Conservation (phyloP, 1,140 invertebrate genomes). For the Grapholita molesta region DNA sequence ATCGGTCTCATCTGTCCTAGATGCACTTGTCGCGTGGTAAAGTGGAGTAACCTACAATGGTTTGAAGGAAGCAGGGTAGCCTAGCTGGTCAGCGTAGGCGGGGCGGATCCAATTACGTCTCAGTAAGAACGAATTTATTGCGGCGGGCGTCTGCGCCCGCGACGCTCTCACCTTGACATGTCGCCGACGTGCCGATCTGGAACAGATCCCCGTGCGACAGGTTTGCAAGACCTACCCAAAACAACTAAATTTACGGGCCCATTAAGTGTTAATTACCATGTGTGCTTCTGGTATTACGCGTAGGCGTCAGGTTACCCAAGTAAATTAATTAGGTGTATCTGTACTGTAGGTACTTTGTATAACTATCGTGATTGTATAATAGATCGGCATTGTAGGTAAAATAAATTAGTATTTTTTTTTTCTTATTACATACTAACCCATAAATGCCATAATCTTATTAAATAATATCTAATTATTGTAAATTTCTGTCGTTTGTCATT, state of each 20-base stretch:
- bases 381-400: too few species aligned
- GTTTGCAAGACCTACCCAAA: constrained; percentile 21
- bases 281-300: background rate
- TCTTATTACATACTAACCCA: too few species aligned
- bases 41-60: constrained; percentile 10
- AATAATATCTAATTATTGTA: too few species aligned
- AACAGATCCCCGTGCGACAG: constrained; percentile 37
- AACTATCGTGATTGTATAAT: too few species aligned
- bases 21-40: background rate
- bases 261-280: background rate
- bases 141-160: constrained; percentile 42
- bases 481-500: too few species aligned
- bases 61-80: constrained; percentile 18
- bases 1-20: constrained; percentile 10
- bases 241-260: background rate
- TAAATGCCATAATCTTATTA: too few species aligned
- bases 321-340: background rate
- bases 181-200: constrained; percentile 40
- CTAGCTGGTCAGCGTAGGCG: constrained; percentile 39
- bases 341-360: background rate
- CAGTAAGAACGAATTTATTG: constrained; percentile 62
- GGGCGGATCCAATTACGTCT: constrained; percentile 60
- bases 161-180: constrained; percentile 64
- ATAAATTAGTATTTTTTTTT: too few species aligned
- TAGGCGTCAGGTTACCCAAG: background rate